A percentile compares a stretch with the other conserved stretches of the same genome.
Conservation (phyloP, 2,113 vertebrate species). For the pig (Sus scrofa) region T2T-Sscrofa CM000819.6:47014001-47014500, state of each 20-base stretch:
- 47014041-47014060: not conserved
- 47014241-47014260: not conserved
- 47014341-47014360: not conserved
- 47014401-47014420: not conserved
- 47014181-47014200: not conserved
- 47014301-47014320: not conserved
- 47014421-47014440: not conserved
- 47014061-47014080: not conserved
- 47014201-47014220: not conserved
- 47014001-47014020: not conserved
- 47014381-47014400: not conserved
- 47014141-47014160: not conserved
- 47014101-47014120: not conserved
- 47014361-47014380: not conserved
- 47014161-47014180: not conserved
- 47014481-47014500: not conserved
- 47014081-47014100: not conserved
- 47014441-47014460: not conserved
- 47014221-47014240: not conserved
- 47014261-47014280: not conserved
- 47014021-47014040: not conserved
- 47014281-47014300: not conserved
- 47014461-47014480: not conserved
- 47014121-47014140: not conserved
- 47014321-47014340: too few species aligned